Evolutionary conservation across 2,797 vertebrate species (phyloP), one percentile per base, ranked within the genome.

Genomic region (Brachymystax lenok): DNA sequence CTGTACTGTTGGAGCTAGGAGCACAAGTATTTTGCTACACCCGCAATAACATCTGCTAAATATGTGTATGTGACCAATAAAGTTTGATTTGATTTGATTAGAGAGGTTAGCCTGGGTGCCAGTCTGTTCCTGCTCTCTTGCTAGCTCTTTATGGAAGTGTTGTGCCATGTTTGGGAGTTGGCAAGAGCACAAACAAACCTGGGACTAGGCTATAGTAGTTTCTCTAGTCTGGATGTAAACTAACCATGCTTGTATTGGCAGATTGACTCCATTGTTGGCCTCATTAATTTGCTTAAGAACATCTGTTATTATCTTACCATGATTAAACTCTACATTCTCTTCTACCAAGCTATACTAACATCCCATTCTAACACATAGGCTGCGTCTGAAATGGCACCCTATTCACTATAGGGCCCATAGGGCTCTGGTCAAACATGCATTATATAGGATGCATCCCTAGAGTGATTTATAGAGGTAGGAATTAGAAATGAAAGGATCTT

Each of bases 321-420:
- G 51, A 72, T 46, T 33, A 54, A 72, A 72, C 27, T 52, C 19
- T 30, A 56, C 71, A 33, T 33, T 27, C 51, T 52, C 17, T 72
- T 30, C 56, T 33, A 33, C 14, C 66, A 33, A 68, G 28, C 30
- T 33, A 68, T 17, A 33, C 59, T 33, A 30, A 68, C 35, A 30
- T 5, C 14, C 16, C 66, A 30, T 28, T 30, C 40, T 12, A 21
- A 63, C 59, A 8, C 21, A 13, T 63, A 3, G n/a, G 17, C 10
- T 63, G 56, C 1, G 2, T 61, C 59, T 24, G 21, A 27, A 59
- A 59, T 16, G 2, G n/a, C 56, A 21, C 59, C 21, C 59, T 27
- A 27, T 13, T 24, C 3, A 63, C 56, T 59, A 63, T 27, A 27
- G 21, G 21, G n/a, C 5, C 8, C 21, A 63, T 63, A 63, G 10